Conservation (phyloP, 2,797 vertebrate genomes). For the Pagetopsis macropterus region DNA sequence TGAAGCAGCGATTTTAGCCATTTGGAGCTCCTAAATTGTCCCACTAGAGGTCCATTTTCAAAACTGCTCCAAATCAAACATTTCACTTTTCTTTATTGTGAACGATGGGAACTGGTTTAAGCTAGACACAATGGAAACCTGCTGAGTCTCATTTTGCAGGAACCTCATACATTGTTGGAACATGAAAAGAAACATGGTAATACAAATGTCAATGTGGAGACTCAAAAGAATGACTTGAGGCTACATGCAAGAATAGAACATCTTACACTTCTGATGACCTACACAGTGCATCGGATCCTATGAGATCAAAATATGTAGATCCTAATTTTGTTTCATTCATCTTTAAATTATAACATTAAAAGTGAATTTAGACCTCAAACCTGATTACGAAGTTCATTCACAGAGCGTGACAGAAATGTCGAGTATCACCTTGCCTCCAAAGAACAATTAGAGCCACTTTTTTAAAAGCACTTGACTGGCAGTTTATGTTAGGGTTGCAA, state of each 20-base stretch:
- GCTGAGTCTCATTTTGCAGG: conserved; percentile 27
- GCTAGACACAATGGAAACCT: conserved; percentile 7
- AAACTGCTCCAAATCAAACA: conserved; percentile 26
- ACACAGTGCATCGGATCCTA: not conserved
- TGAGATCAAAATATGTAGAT: conserved; percentile 1
- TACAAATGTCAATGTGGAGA: conserved; percentile 22
- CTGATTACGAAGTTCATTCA: conserved; percentile 17
- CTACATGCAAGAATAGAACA: not conserved
- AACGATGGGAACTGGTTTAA: conserved; percentile 8
- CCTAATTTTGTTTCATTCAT: conserved; percentile 13
- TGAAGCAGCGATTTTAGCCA: not conserved
- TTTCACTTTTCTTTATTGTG: not conserved
- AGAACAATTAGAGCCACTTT: conserved; percentile 38
- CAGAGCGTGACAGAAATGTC: conserved; percentile 18
- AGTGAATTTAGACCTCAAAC: not conserved
- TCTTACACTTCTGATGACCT: conserved; percentile 5
- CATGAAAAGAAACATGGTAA: conserved; percentile 8
- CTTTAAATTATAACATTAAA: conserved; percentile 1
- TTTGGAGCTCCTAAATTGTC: conserved; percentile 20
- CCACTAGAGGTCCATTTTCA: conserved; percentile 10
- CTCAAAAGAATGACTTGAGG: not conserved
- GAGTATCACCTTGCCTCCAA: conserved; percentile 20
- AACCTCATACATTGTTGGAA: not conserved
- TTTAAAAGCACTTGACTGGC: conserved; percentile 49
- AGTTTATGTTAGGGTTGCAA: conserved; percentile 50